phyloP scores from a whole-genome alignment of 92 coral and sea anemone species.

The Palythoa grandiflora region DNA sequence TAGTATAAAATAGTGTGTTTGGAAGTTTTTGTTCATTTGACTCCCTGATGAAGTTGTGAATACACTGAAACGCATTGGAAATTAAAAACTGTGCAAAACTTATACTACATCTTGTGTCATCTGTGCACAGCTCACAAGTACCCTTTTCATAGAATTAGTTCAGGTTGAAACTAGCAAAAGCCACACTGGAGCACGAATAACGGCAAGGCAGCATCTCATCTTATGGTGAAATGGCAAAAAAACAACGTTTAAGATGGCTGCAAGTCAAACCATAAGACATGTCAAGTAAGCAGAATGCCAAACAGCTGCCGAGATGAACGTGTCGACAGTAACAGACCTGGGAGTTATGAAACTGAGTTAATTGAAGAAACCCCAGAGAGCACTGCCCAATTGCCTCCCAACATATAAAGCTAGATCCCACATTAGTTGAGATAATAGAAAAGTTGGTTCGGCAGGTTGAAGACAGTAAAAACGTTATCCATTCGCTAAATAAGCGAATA shows the following conservation, averaged over 20 bases:
- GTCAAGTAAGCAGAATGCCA: neutral
- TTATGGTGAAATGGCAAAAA: neutral
- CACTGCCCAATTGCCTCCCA: neutral
- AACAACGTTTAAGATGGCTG: neutral
- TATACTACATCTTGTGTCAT: too few species aligned
- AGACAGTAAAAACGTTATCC: neutral
- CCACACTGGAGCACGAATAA: neutral
- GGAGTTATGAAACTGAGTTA: neutral
- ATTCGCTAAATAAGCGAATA: neutral
- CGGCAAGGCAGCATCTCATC: neutral
- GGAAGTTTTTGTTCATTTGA: too few species aligned
- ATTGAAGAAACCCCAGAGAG: neutral
- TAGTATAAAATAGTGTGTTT: too few species aligned
- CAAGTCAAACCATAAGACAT: neutral
- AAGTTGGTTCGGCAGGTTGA: neutral
- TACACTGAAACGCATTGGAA: too few species aligned
- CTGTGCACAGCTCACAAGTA: too few species aligned
- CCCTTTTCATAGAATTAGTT: too few species aligned
- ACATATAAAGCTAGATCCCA: neutral
- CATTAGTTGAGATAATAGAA: neutral
- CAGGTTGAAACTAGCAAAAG: too few species aligned
- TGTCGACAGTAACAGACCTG: neutral
- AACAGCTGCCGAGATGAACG: slow-evolving; percentile 7
- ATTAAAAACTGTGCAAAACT: too few species aligned
- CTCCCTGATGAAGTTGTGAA: too few species aligned